Percentiles rank a stretch among this genome's conserved stretches.
Evolutionary conservation across 2,888 invertebrate species (phyloP).

Genomic region (Ptycholaimellus sp.): DNA sequence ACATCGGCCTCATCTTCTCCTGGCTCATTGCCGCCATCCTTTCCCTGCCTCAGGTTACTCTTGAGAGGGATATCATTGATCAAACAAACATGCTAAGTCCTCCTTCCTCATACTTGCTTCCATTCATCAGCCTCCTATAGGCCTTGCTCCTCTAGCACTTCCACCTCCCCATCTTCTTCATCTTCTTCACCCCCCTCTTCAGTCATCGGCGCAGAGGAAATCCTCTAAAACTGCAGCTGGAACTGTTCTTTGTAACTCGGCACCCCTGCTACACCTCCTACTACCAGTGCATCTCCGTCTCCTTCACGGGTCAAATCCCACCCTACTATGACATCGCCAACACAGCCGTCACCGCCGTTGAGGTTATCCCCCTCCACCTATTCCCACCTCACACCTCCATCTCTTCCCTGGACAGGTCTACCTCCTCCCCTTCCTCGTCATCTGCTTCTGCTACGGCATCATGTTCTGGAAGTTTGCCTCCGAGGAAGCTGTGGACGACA

Average conservation of each 20-base stretch:
- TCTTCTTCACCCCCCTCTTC: no score
- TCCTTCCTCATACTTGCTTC: no score
- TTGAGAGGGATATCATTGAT: no score
- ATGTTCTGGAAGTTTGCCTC: background rate
- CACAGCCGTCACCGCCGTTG: slow-evolving; percentile 54
- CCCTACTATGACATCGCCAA: slow-evolving; percentile 54
- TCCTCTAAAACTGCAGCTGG: slow-evolving; percentile 10
- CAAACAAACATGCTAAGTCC: no score
- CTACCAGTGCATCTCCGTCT: slow-evolving; percentile 55
- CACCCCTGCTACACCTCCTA: slow-evolving; percentile 63
- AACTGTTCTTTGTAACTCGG: slow-evolving; percentile 15
- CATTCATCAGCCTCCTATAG: no score
- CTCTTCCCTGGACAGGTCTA: no score
- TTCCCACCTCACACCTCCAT: no score
- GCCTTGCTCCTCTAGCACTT: background rate
- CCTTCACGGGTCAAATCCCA: slow-evolving; percentile 22
- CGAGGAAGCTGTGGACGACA: background rate
- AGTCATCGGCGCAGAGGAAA: no score
- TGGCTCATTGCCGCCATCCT: slow-evolving; percentile 56
- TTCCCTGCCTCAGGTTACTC: slow-evolving; percentile 72
- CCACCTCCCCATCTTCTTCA: background rate
- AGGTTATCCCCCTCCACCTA: background rate
- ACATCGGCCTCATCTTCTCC: slow-evolving; percentile 50
- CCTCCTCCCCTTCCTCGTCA: background rate
- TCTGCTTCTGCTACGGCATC: background rate